phyloP scores from a whole-genome alignment of 2,113 vertebrate species.

The Uropsilus gracilis region DNA sequence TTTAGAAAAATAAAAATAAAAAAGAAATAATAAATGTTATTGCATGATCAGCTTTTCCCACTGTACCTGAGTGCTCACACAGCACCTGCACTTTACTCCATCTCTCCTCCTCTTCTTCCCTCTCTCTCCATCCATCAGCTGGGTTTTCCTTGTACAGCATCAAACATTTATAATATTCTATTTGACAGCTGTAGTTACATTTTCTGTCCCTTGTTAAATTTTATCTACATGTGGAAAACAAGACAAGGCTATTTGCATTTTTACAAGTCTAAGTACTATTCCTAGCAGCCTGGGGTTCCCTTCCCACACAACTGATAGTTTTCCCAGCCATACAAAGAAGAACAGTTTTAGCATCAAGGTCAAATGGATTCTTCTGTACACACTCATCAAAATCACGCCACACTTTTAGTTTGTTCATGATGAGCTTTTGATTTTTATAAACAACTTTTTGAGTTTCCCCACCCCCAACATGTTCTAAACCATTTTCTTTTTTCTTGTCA shows the following conservation, averaged over 20 bases:
- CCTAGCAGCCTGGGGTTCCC: background rate
- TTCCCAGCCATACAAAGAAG: background rate
- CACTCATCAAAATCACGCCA: background rate
- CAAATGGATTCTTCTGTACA: background rate
- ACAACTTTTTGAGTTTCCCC: background rate
- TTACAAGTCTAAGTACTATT: background rate
- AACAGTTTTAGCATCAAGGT: background rate
- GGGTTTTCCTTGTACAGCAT: background rate
- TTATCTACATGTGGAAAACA: background rate
- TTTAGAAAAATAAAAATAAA: no score
- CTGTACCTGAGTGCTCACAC: background rate
- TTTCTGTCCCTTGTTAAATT: conserved; percentile 4
- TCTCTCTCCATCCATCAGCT: background rate
- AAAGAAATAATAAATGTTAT: no score
- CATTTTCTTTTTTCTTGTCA: background rate
- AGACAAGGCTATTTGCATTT: background rate
- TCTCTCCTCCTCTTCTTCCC: background rate
- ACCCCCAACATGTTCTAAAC: background rate
- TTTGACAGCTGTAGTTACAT: background rate
- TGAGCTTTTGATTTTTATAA: background rate
- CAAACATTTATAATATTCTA: background rate
- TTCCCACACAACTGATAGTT: background rate
- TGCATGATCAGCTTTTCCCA: background rate
- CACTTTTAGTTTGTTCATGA: background rate
- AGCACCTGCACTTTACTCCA: background rate